Base-by-base conservation (phyloP, 2,888 invertebrate species). In the Phasia obesa region DNA sequence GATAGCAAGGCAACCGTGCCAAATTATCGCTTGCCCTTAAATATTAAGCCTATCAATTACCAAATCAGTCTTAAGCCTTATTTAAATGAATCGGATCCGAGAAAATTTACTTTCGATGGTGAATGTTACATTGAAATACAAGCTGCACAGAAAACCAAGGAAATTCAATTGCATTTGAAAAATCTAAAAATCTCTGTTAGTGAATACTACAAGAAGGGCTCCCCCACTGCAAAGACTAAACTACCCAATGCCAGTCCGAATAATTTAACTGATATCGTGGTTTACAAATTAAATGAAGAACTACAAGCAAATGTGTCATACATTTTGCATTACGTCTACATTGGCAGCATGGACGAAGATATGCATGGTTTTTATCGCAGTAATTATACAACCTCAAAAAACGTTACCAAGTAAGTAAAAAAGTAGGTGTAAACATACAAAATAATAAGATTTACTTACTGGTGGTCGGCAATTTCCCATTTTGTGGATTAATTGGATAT, bases 311-410 rank as follows among this genome's bases (percentile, higher is more conserved):
- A 88, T 0, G 86, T 75, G 0, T 88, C 89, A 1, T 93, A 93
- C 76, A 91, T 91, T 0, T 83, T 94, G 2, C 88, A 86, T 9
- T 92, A 93, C 64, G 87, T 89, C 1, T 94, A 93, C 75, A 90
- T 88, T 0, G 93, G 92, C 65, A 88, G 91, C 0, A 93, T 94
- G 93, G 90, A 90, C 47, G 92, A 93, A 80, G 91, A 92, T 80
- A 91, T 93, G 88, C 89, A 90, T 27, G 93, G 93, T 4, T 93
- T 93, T 87, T 93, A 93, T 86, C 90, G 91, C 67, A 91, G 91
- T 78, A 89, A 64, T 47, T 91, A 93, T 85, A 86, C 85, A 13
- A 88, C 90, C 49, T 86, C 87, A 9, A 91, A 91, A 59, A 89
- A 88, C 79, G 87, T 90, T 53, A 90, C 88, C 62, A 90, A 88